phyloP scores from a whole-genome alignment of 2,888 invertebrate genomes.

The Macaria liturata region DNA sequence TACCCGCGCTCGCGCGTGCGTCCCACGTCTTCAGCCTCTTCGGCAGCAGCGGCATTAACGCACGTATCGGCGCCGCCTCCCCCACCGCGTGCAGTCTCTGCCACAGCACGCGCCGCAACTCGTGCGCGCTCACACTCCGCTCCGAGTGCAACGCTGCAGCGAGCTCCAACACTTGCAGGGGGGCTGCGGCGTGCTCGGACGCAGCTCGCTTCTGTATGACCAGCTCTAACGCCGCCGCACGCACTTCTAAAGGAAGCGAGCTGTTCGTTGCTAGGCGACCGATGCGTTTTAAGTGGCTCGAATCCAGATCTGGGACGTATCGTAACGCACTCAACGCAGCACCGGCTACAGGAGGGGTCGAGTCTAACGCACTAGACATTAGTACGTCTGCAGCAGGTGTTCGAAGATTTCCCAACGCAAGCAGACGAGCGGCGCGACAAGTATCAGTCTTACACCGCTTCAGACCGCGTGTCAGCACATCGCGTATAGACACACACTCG shows the following conservation, averaged over 20 bases:
- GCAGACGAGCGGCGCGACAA: slow-evolving; percentile 46
- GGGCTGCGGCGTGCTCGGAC: slow-evolving; percentile 35
- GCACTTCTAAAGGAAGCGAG: slow-evolving; percentile 43
- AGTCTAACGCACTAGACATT: slow-evolving; percentile 45
- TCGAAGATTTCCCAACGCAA: slow-evolving; percentile 59
- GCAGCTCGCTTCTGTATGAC: slow-evolving; percentile 25
- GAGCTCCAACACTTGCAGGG: slow-evolving; percentile 38
- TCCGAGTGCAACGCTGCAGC: slow-evolving; percentile 37
- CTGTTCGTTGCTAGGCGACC: slow-evolving; percentile 35
- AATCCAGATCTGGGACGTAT: slow-evolving; percentile 19
- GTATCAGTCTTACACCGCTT: slow-evolving; percentile 37
- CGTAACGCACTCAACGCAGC: slow-evolving; percentile 42
- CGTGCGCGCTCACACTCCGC: slow-evolving; percentile 39
- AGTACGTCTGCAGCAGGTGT: slow-evolving; percentile 47
- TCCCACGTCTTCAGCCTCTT: slow-evolving; percentile 42
- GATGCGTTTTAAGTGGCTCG: slow-evolving; percentile 37
- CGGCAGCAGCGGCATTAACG: slow-evolving; percentile 40
- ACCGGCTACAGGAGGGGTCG: slow-evolving; percentile 24
- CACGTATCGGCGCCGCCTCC: slow-evolving; percentile 32
- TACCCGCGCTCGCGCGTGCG: slow-evolving; percentile 44
- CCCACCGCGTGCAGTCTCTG: slow-evolving; percentile 48
- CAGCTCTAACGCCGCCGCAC: slow-evolving; percentile 57
- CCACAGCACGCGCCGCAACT: slow-evolving; percentile 63
- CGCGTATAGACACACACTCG: slow-evolving; percentile 47
- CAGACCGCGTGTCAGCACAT: slow-evolving; percentile 37